phyloP scores from a whole-genome alignment of 2,113 vertebrate species.

The Callipepla californica region DNA sequence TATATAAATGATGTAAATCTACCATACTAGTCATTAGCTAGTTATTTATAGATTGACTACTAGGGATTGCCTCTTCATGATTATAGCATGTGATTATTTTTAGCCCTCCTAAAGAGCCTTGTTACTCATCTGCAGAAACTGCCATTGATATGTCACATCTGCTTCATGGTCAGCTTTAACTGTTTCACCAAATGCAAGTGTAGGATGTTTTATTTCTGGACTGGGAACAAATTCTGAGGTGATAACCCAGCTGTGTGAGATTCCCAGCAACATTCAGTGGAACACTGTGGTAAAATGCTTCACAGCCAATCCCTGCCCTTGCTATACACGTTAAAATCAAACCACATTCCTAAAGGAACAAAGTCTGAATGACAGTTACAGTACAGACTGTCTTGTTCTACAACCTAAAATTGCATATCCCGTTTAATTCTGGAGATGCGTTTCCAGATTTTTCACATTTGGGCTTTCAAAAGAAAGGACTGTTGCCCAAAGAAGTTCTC shows the following conservation, averaged over 20 bases:
- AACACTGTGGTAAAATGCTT: not conserved
- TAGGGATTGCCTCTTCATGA: not conserved
- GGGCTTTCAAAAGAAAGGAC: not conserved
- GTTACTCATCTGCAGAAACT: conserved; percentile 44
- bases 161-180: not conserved
- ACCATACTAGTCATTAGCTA: not conserved
- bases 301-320: not conserved
- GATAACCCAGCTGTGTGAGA: not conserved
- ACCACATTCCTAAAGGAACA: not conserved
- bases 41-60: conserved; percentile 7
- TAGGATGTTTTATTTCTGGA: not conserved
- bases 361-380: not conserved
- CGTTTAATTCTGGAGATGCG: not conserved
- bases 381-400: not conserved
- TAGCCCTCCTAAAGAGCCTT: conserved; percentile 23
- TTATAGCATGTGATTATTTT: conserved; percentile 25
- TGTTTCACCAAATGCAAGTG: not conserved
- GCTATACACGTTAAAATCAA: not conserved
- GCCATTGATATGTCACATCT: not conserved
- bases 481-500: not conserved
- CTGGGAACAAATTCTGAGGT: not conserved
- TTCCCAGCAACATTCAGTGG: not conserved
- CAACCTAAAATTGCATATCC: not conserved
- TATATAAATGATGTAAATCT: not conserved
- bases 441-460: not conserved